phyloP scores from a whole-genome alignment of 2,797 vertebrate species.

The Sebastes diploproa region DNA sequence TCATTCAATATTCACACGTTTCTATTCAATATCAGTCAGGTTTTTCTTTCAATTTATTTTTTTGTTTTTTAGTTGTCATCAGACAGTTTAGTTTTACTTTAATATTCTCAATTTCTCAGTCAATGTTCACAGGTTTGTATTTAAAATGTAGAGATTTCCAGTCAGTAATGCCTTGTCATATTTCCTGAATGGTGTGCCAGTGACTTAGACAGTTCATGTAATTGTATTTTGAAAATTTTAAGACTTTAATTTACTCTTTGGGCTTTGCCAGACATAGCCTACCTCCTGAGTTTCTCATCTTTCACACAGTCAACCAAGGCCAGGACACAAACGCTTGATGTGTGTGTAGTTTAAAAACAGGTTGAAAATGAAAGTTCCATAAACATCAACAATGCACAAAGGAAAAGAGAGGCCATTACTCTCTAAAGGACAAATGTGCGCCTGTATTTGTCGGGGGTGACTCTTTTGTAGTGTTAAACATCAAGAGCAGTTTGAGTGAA shows the following conservation, averaged over 20 bases:
- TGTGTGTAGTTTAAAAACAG: conserved; percentile 8
- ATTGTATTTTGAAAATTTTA: background rate
- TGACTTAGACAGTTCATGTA: background rate
- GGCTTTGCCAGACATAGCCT: background rate
- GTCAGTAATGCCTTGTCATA: background rate
- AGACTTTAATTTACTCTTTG: conserved; percentile 16
- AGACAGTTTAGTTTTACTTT: background rate
- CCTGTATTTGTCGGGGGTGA: conserved; percentile 32
- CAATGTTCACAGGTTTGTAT: background rate
- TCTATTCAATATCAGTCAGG: background rate
- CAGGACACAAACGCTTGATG: background rate
- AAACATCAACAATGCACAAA: conserved; percentile 23
- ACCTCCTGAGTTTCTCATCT: background rate
- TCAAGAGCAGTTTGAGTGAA: conserved; percentile 73
- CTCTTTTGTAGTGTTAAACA: conserved; percentile 70
- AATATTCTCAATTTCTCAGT: background rate
- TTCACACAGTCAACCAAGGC: conserved; percentile 28
- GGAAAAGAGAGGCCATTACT: conserved; percentile 15
- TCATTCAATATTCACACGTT: background rate
- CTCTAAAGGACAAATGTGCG: conserved; percentile 31
- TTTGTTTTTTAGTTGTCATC: background rate
- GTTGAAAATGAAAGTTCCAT: conserved; percentile 14
- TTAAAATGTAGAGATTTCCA: background rate
- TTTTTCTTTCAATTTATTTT: background rate
- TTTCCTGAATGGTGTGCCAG: background rate